Evolutionary conservation across 2,113 vertebrate species (phyloP).

Genomic region (Odocoileus hemionus): DNA sequence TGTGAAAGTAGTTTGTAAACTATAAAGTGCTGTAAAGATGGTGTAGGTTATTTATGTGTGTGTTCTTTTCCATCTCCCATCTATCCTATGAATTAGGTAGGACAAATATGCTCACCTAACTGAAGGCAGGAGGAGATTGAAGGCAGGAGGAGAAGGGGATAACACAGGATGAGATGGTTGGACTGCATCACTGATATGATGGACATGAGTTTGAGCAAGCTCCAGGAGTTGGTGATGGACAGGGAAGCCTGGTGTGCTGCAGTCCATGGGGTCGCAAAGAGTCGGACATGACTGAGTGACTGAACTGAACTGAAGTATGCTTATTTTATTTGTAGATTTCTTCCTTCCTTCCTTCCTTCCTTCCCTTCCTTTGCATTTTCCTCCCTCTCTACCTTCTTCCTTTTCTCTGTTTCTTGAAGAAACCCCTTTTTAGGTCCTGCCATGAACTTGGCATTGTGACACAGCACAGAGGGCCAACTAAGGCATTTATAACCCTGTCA

Average conservation of each 20-base stretch:
- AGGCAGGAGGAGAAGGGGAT: neutral
- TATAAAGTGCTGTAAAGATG: neutral
- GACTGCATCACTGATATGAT: neutral
- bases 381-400: neutral
- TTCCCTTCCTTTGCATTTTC: neutral
- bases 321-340: neutral
- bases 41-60: neutral
- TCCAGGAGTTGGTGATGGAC: neutral
- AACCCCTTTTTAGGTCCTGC: neutral
- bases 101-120: neutral
- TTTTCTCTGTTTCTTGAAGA: neutral
- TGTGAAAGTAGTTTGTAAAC: neutral
- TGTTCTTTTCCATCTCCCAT: neutral
- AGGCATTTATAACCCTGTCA: neutral
- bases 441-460: neutral
- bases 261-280: neutral
- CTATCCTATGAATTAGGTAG: neutral
- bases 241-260: neutral
- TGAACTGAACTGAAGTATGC: neutral
- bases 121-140: neutral
- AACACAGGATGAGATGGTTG: neutral
- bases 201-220: neutral
- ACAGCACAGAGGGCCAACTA: neutral
- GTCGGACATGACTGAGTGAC: accelerated
- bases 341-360: neutral